Conservation (phyloP, 2,113 vertebrate genomes). For the Puma concolor region DNA sequence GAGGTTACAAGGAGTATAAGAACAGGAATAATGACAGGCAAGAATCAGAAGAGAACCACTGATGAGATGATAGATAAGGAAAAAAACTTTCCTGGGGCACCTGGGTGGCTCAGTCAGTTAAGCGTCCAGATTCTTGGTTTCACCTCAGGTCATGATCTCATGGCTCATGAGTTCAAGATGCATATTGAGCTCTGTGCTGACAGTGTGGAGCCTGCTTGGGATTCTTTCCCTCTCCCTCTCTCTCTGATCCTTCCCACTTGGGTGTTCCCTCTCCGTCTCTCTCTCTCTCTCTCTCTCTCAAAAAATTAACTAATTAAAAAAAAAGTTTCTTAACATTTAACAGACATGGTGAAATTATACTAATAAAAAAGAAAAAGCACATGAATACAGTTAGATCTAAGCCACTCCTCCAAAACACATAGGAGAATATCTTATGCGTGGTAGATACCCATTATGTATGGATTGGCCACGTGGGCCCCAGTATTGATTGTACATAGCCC, state of each 20-base stretch:
- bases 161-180: too few species aligned
- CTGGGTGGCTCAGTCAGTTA: too few species aligned
- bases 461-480: rapidly evolving
- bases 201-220: too few species aligned
- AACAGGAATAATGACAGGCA: background rate
- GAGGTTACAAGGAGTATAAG: background rate
- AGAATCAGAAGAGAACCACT: background rate
- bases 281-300: too few species aligned
- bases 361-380: background rate
- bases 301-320: background rate
- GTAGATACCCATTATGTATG: background rate
- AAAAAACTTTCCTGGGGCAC: too few species aligned
- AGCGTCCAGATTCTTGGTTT: too few species aligned
- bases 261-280: too few species aligned
- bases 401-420: background rate
- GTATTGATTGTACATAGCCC: rapidly evolving
- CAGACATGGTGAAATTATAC: background rate
- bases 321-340: background rate
- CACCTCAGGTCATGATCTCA: too few species aligned
- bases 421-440: background rate
- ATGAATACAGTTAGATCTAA: background rate
- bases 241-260: too few species aligned
- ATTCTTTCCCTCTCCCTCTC: too few species aligned
- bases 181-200: too few species aligned
- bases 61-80: background rate